Evolutionary conservation across 2,888 invertebrate species (phyloP).

Genomic region (Pristionchus entomophagus): DNA sequence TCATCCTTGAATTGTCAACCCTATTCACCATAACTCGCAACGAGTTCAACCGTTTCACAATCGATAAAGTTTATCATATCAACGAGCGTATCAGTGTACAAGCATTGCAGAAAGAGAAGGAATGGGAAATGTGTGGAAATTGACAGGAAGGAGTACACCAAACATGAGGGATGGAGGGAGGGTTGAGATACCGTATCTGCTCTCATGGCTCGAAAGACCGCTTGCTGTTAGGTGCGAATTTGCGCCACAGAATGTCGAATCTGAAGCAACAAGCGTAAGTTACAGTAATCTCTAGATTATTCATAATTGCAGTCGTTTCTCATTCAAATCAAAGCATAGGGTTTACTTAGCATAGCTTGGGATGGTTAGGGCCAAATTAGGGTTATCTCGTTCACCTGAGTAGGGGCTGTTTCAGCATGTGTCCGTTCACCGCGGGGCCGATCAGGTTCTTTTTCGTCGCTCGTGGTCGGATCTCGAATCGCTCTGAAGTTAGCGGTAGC

Average conservation of each 20-base stretch:
- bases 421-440: slow-evolving; percentile 49
- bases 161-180: neutral
- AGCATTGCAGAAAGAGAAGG: neutral
- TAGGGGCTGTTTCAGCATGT: slow-evolving; percentile 57
- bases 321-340: too few species aligned
- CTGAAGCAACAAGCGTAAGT: slow-evolving; percentile 34
- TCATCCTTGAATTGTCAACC: too few species aligned
- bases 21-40: neutral
- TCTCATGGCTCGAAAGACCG: neutral
- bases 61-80: slow-evolving; percentile 14
- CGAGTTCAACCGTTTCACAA: neutral
- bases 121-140: neutral
- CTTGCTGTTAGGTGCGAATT: slow-evolving; percentile 46
- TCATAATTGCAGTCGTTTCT: too few species aligned
- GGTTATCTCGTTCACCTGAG: slow-evolving; percentile 27
- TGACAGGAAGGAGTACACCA: neutral
- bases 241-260: slow-evolving; percentile 56
- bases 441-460: slow-evolving; percentile 42
- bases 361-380: too few species aligned
- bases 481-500: slow-evolving; percentile 41
- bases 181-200: neutral
- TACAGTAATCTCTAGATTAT: too few species aligned
- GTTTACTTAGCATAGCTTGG: neutral
- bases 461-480: slow-evolving; percentile 16
- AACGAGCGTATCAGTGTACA: neutral